Conservation (phyloP, 2,797 vertebrate genomes). For the Poeciliopsis turneri region DNA sequence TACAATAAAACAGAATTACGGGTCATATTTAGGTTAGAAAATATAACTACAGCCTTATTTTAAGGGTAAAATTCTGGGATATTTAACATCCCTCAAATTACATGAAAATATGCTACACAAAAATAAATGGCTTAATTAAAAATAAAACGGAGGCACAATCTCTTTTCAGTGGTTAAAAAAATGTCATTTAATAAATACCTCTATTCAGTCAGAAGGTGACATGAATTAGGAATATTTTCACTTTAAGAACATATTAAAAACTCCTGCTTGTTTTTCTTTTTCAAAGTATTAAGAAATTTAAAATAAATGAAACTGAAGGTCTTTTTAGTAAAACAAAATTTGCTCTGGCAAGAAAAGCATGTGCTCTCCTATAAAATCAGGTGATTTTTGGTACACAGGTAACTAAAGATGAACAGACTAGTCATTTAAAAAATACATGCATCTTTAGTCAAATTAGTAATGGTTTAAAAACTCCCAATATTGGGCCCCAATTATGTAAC, state of each 20-base stretch:
- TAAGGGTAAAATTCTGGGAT: not conserved
- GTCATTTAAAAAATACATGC: not conserved
- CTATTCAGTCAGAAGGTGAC: not conserved
- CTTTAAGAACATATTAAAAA: not conserved
- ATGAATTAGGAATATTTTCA: not conserved
- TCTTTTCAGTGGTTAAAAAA: not conserved
- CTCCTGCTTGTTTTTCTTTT: not conserved
- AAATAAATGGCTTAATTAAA: not conserved
- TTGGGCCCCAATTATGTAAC: not conserved
- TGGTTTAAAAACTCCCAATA: not conserved
- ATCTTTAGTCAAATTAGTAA: not conserved
- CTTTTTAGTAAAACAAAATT: not conserved
- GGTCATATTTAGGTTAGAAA: not conserved
- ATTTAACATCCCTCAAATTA: not conserved
- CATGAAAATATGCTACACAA: not conserved
- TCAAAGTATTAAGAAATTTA: not conserved
- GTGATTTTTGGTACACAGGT: not conserved
- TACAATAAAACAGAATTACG: not conserved
- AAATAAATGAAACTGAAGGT: not conserved
- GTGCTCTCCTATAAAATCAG: not conserved
- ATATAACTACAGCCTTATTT: not conserved
- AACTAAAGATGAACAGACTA: not conserved
- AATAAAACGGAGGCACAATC: too few relatives aligned
- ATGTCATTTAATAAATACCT: not conserved
- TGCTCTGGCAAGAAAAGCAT: not conserved